Conservation (phyloP, 2,888 invertebrate genomes). For the Catocala sponsa region DNA sequence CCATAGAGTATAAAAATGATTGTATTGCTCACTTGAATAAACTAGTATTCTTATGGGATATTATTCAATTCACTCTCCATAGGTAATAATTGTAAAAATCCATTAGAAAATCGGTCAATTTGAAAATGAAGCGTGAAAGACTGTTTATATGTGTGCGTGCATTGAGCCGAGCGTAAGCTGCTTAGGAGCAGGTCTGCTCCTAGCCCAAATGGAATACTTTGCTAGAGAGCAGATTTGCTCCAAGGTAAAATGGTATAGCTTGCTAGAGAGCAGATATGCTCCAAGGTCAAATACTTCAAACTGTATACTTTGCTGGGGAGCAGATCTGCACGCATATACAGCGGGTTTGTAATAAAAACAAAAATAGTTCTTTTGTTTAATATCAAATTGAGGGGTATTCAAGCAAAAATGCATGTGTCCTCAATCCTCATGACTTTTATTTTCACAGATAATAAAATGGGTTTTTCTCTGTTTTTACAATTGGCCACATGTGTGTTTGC, state of each 20-base stretch:
- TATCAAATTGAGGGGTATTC: background rate
- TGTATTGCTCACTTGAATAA: conserved; percentile 7
- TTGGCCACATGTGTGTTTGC: conserved; percentile 5
- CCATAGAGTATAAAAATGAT: conserved; percentile 10
- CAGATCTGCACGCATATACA: conserved; percentile 4
- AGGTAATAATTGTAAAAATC: conserved; percentile 10
- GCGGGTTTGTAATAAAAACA: conserved; percentile 2
- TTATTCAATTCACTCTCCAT: conserved; percentile 5
- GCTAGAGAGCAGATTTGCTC: too few species aligned
- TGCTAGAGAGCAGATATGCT: too few species aligned
- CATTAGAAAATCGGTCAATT: conserved; percentile 4
- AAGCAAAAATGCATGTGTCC: conserved; percentile 5
- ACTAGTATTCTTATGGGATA: conserved; percentile 9
- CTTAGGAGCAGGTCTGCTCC: conserved; percentile 9
- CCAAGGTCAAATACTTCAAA: too few species aligned
- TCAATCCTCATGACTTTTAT: background rate
- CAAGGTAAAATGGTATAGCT: too few species aligned
- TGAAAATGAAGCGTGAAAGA: conserved; percentile 7
- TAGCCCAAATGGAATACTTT: too few species aligned
- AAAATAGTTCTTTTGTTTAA: conserved; percentile 2
- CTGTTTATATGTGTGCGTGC: conserved; percentile 5
- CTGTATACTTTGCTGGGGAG: conserved; percentile 2
- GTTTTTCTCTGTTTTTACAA: conserved; percentile 3
- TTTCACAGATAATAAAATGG: background rate
- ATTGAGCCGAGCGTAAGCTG: conserved; percentile 10